Conservation (phyloP, 2,797 vertebrate genomes). For the Crenichthys baileyi region DNA sequence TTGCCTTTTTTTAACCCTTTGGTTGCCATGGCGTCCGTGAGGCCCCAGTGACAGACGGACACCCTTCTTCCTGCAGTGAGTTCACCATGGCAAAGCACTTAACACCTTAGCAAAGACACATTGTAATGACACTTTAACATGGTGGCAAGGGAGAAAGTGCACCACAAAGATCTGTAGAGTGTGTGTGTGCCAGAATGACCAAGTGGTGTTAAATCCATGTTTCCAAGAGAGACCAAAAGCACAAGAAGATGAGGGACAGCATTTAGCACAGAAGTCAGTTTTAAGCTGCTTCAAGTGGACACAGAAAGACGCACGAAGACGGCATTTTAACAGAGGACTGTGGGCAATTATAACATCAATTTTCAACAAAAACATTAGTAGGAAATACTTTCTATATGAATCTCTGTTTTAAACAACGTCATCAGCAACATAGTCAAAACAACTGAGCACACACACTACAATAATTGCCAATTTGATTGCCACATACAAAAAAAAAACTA, state of each 20-base stretch:
- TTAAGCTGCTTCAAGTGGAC: conserved; percentile 19
- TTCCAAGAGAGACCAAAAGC: conserved; percentile 18
- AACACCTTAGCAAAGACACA: conserved; percentile 55
- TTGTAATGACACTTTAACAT: conserved; percentile 46
- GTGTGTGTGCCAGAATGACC: conserved; percentile 35
- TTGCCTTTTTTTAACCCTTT: conserved; percentile 48
- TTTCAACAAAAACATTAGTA: background rate
- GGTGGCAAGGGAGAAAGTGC: conserved; percentile 39
- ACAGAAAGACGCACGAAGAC: background rate
- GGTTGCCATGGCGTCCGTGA: conserved; percentile 75
- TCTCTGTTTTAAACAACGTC: background rate
- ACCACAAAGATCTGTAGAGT: conserved; percentile 14
- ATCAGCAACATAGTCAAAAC: too few species aligned
- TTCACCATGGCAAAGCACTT: conserved; percentile 62
- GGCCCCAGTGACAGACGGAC: conserved; percentile 62
- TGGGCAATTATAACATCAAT: background rate
- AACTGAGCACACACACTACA: background rate
- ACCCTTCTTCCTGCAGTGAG: conserved; percentile 41
- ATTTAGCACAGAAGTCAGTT: conserved; percentile 17
- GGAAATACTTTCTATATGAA: background rate
- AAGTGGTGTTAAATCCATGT: conserved; percentile 21
- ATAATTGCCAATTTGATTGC: background rate
- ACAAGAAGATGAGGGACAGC: conserved; percentile 3
- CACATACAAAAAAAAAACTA: background rate
- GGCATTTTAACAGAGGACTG: background rate